These are phyloP conservation scores for Elephantulus edwardii DNA, from an alignment of 2,113 vertebrate species.

Conservation along the genomic window DNA sequence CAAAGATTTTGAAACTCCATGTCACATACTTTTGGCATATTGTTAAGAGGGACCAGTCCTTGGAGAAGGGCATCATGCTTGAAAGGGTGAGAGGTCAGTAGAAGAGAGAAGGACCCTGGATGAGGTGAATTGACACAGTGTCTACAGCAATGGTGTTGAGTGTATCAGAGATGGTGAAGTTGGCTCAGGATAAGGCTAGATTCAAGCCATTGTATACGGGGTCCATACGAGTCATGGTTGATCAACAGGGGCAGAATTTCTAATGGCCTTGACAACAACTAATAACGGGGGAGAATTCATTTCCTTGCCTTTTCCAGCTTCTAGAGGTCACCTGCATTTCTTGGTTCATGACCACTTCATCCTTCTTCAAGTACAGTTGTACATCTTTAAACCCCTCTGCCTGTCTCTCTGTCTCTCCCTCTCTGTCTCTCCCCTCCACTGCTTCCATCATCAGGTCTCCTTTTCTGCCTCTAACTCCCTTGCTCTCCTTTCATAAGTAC, in stretches of 20 bases:
- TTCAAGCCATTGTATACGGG: too few relatives aligned
- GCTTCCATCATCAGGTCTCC: neutral
- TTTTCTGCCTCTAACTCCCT: neutral
- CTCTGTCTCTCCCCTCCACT: conserved; percentile 42
- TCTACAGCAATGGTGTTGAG: too few relatives aligned
- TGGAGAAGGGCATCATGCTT: too few relatives aligned
- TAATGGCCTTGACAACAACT: neutral
- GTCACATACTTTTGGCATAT: too few relatives aligned
- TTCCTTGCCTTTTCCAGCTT: neutral
- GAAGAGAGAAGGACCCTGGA: too few relatives aligned
- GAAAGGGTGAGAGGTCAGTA: too few relatives aligned
- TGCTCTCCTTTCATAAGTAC: neutral
- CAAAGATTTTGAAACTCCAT: too few relatives aligned
- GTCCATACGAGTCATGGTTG: too few relatives aligned
- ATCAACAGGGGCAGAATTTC: neutral
- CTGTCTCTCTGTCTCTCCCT: conserved; percentile 47
- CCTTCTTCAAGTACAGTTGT: neutral
- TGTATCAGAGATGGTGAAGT: too few relatives aligned
- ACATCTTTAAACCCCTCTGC: neutral
- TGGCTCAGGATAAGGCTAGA: too few relatives aligned
- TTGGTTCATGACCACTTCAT: neutral
- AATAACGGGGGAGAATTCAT: neutral
- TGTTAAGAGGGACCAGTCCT: too few relatives aligned
- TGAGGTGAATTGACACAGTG: too few relatives aligned
- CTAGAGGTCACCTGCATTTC: neutral